Evolutionary conservation across 2,113 vertebrate genomes (phyloP), one percentile per base, ranked within the genome.

Genomic region (Sylvilagus bachmani): DNA sequence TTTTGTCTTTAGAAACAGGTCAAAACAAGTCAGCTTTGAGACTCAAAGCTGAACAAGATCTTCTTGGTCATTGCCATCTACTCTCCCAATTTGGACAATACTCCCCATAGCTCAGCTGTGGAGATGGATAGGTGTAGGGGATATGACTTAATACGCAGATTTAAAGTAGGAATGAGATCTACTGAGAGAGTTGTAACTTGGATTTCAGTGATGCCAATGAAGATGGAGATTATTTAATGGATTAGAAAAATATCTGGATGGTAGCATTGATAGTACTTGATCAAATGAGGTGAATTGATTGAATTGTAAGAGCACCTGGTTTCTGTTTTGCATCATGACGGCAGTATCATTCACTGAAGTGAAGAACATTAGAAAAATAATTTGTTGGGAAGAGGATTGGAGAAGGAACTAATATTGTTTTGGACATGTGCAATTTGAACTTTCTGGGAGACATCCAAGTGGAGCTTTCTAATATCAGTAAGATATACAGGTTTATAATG

Each of bases 11-110:
- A 51, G 14, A 22, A 38, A 21, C n/a, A 70, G 64, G 84, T 74
- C 62, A 86, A 66, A 14, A 36, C 16, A 78, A 90, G 49, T 93
- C 74, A 73, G 29, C 51, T 92, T 61, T 61, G 78, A 90, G 21
- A 51, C 51, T 79, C 82, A 94, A 51, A 90, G 31, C 61, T 87
- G 58, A 88, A 8, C 70, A 16, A 1, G 21, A 14, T n/a, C 38
- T 83, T 69, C 16, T 61, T 90, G 67, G 49, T 66, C 11, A 0
- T 93, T 86, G 10, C 33, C 58, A 14, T 33, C 6, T 33, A 25
- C 25, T 77, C 6, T 51, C 58, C 14, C 12, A 27, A 31, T 17
- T 36, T 44, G 87, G n/a, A 17, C 10, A 33, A 2, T n/a, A 24
- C 51, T 82, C 69, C 49, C 74, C 4, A 53, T 14, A 8, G 14